phyloP scores from a whole-genome alignment of 1,140 invertebrate species.

The Gerris buenoi region DNA sequence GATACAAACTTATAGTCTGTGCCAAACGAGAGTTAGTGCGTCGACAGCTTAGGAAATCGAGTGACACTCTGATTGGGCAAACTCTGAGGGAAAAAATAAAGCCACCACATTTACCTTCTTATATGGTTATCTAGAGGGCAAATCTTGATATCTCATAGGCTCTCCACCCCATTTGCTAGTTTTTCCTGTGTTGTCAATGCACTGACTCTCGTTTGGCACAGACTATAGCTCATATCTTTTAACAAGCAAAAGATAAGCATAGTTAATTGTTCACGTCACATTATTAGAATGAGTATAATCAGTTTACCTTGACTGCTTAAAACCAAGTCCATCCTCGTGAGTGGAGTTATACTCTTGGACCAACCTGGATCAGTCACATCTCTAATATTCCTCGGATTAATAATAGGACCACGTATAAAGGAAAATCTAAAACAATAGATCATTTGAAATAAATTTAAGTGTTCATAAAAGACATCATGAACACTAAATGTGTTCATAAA shows the following conservation, averaged over 20 bases:
- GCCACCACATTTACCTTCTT: too few relatives aligned
- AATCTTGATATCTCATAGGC: too few relatives aligned
- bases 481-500: neutral
- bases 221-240: neutral
- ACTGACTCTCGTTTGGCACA: too few relatives aligned
- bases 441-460: neutral
- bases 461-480: neutral
- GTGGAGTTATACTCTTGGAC: slow-evolving; percentile 36
- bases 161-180: too few relatives aligned
- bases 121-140: too few relatives aligned
- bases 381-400: slow-evolving; percentile 42
- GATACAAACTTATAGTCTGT: too few relatives aligned
- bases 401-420: slow-evolving; percentile 43
- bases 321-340: slow-evolving; percentile 47
- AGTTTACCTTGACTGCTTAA: slow-evolving; percentile 40
- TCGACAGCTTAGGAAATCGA: too few relatives aligned
- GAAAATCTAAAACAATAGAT: slow-evolving; percentile 37
- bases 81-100: too few relatives aligned
- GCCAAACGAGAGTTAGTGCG: too few relatives aligned
- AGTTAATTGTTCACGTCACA: neutral
- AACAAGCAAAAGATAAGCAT: neutral
- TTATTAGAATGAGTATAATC: neutral
- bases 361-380: slow-evolving; percentile 40
- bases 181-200: too few relatives aligned
- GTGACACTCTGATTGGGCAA: too few relatives aligned